A percentile compares a stretch with the other conserved stretches of the same genome.
Evolutionary conservation across 2,113 vertebrate genomes (phyloP).

Genomic region (Corvus moneduloides): DNA sequence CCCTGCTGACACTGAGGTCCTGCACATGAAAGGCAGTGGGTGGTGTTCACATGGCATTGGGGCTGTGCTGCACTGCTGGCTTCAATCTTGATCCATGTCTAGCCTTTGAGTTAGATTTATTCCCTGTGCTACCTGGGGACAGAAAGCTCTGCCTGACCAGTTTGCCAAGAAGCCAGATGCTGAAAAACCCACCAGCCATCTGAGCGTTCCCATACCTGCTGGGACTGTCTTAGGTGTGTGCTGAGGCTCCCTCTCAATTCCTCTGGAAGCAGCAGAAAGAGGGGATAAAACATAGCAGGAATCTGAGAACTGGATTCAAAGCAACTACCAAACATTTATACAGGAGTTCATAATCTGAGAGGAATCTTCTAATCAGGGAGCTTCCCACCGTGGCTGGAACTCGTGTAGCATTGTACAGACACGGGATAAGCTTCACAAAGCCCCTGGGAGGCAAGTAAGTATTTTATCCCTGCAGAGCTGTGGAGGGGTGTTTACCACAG

Average conservation of each 20-base stretch:
- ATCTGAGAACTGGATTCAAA: not conserved
- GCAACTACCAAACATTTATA: not conserved
- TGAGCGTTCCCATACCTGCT: accelerated
- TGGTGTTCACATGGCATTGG: accelerated
- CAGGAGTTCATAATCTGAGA: not conserved
- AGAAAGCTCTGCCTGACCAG: not conserved
- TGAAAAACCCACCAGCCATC: not conserved
- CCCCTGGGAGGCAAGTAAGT: not conserved
- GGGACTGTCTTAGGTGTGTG: accelerated
- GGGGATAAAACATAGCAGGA: not conserved
- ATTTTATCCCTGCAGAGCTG: not conserved
- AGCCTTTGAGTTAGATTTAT: not conserved
- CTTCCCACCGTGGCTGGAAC: not conserved
- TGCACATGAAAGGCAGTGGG: not conserved
- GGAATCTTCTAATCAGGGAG: not conserved
- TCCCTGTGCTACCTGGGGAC: not conserved
- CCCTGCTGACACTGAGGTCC: not conserved
- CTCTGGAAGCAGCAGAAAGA: not conserved
- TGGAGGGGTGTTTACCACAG: not conserved
- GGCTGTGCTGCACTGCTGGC: not conserved
- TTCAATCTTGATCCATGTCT: accelerated
- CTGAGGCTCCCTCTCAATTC: not conserved
- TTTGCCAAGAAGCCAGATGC: not conserved
- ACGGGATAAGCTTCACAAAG: not conserved
- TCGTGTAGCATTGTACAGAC: not conserved